Percentiles rank a stretch among this genome's conserved stretches.
These are phyloP conservation scores for Eufriesea mexicana DNA, from an alignment of 1,140 invertebrate species.

Conservation along the genomic window DNA sequence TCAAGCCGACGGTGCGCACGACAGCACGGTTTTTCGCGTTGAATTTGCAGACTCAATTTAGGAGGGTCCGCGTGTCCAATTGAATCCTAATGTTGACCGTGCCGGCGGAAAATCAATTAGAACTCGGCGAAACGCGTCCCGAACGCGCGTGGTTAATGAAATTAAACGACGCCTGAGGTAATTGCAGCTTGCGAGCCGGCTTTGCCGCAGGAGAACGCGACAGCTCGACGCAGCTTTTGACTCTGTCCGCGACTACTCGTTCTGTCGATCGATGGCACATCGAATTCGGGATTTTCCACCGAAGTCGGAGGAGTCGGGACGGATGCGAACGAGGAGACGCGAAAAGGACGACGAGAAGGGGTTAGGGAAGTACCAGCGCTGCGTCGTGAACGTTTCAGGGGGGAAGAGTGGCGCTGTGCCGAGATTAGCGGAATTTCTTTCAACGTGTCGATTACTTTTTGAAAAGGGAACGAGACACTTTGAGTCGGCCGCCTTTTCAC, in stretches of 20 bases:
- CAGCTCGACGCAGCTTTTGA: neutral
- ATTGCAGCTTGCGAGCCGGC: constrained; percentile 18
- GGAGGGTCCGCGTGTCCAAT: constrained; percentile 25
- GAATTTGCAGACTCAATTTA: constrained; percentile 39
- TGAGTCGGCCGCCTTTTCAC: constrained; percentile 37
- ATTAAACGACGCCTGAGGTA: constrained; percentile 47
- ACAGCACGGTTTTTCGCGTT: constrained; percentile 13
- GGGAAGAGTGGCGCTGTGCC: neutral
- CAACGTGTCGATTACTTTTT: constrained; percentile 49
- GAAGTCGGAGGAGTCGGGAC: neutral
- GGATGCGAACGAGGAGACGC: no score
- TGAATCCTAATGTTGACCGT: constrained; percentile 44
- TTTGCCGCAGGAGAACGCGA: neutral
- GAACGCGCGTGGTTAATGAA: constrained; percentile 37
- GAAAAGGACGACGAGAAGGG: constrained; percentile 11
- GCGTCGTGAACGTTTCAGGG: constrained; percentile 15
- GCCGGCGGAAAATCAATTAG: constrained; percentile 47
- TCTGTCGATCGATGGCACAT: neutral
- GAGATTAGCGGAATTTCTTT: constrained; percentile 49
- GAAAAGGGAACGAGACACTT: constrained; percentile 50
- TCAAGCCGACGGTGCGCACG: neutral
- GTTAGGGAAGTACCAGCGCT: no score
- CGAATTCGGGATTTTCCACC: neutral
- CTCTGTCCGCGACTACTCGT: neutral
- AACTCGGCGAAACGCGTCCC: constrained; percentile 31